phyloP scores from a whole-genome alignment of 2,113 vertebrate species.

The Hippocampus comes region DNA sequence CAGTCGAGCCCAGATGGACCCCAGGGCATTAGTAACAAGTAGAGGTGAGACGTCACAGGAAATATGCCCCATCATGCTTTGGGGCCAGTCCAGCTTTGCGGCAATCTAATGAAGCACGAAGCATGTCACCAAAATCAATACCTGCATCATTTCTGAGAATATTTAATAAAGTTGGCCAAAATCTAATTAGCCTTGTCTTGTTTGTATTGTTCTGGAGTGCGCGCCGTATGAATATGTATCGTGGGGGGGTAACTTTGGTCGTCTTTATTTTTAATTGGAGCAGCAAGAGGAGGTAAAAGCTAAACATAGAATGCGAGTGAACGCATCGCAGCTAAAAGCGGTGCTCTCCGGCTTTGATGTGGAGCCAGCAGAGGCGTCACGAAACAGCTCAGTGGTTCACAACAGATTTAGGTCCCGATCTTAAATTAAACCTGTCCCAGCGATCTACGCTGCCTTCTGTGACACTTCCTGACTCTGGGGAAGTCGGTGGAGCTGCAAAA shows the following conservation, averaged over 20 bases:
- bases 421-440: slow-evolving; percentile 60
- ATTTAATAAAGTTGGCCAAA: slow-evolving; percentile 46
- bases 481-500: slow-evolving; percentile 29
- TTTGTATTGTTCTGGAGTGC: slow-evolving; percentile 9
- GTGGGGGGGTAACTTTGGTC: slow-evolving; percentile 6
- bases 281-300: slow-evolving; percentile 38
- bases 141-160: slow-evolving; percentile 20
- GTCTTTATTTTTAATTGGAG: slow-evolving; percentile 7
- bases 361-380: slow-evolving; percentile 54
- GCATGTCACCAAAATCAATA: slow-evolving; percentile 40
- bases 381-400: slow-evolving; percentile 35
- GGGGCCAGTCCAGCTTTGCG: not conserved
- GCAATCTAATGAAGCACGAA: slow-evolving; percentile 38
- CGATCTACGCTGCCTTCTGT: slow-evolving; percentile 29
- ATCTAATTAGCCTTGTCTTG: slow-evolving; percentile 8
- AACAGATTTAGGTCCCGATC: slow-evolving; percentile 57
- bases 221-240: slow-evolving; percentile 44
- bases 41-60: slow-evolving; percentile 48
- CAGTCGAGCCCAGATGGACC: slow-evolving; percentile 55
- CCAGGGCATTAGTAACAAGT: slow-evolving; percentile 39
- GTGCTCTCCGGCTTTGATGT: slow-evolving; percentile 64
- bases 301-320: slow-evolving; percentile 65
- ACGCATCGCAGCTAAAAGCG: slow-evolving; percentile 59
- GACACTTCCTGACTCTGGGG: slow-evolving; percentile 30
- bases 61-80: slow-evolving; percentile 19